These are phyloP conservation scores for Adelges cooleyi DNA, from an alignment of 1,140 invertebrate species.

Conservation along the genomic window DNA sequence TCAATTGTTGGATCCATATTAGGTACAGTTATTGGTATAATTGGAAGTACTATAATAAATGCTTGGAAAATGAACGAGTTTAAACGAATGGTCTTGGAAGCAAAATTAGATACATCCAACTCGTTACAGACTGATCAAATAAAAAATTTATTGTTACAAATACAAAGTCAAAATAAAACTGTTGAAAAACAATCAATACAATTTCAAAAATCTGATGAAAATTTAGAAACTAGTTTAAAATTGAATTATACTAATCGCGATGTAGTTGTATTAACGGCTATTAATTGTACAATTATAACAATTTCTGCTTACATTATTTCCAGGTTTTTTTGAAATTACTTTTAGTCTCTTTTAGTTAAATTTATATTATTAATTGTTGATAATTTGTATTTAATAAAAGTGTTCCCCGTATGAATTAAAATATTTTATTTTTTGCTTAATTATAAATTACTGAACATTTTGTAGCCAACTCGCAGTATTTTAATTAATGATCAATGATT, in stretches of 20 bases:
- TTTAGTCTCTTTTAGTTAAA: neutral
- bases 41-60: constrained; percentile 54
- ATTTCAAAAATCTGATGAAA: neutral
- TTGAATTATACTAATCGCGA: constrained; percentile 14
- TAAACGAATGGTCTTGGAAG: constrained; percentile 42
- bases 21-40: constrained; percentile 54
- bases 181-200: neutral
- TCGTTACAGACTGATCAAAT: neutral
- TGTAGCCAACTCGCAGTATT: too few relatives aligned
- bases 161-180: constrained; percentile 20
- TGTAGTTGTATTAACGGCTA: constrained; percentile 15
- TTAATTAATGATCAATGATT: too few relatives aligned
- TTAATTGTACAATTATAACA: constrained; percentile 14
- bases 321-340: neutral
- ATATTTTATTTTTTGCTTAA: neutral
- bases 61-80: constrained; percentile 53
- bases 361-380: constrained; percentile 5
- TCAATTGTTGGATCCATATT: constrained; percentile 58
- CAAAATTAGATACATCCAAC: constrained; percentile 9
- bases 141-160: constrained; percentile 3
- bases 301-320: constrained; percentile 1
- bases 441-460: too few relatives aligned
- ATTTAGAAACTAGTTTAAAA: neutral
- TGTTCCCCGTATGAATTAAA: neutral
- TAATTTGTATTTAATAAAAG: constrained; percentile 1